Base-by-base conservation (phyloP, 1,140 invertebrate genomes). In the Lepidurus apus region DNA sequence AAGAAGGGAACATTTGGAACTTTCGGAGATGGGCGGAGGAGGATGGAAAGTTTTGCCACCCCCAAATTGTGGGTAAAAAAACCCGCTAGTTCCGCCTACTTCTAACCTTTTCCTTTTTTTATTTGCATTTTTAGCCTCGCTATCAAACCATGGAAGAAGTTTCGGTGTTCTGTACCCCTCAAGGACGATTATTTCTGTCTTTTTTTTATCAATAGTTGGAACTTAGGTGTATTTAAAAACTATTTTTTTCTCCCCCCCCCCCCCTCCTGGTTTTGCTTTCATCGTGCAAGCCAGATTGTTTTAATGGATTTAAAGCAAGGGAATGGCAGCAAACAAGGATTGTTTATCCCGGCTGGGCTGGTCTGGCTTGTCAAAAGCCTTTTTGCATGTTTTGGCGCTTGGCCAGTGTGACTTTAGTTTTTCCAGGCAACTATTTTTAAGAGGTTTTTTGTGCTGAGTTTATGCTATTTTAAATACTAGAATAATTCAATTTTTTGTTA, bases 281-380 rank as follows among this genome's bases (percentile, higher is more conserved):
- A 65, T 65, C 53, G 21, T 21, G 53, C 17, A 9, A 65, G 21
- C 6, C 53, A 65, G 53, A 65, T 65, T 65, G 53, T n/a, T 65
- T 9, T 65, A 9, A 65, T 65, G 53, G 53, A 65, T 65, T 65
- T 65, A 13, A 65, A 65, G 21, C 53, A 21, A 7, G 17, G 53
- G 9, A 65, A 17, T 10, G 8, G 21, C 47, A 65, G 47, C 47
- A 65, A 65, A 65, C 21, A 65, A 21, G 53, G n/a, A 65, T 65
- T 65, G 53, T 65, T 65, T 65, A 65, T 65, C 53, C 13, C 53
- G 53, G 53, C 53, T 65, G 13, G 9, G 53, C 13, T 13, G 53
- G 53, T 21, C 53, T 65, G 53, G 53, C 53, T n/a, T 65, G 53
- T 65, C 53, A 65, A 65, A 65, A 65, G 53, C 53, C 53, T 65